Conservation (phyloP, 2,888 invertebrate genomes). For the Volucella inanis region DNA sequence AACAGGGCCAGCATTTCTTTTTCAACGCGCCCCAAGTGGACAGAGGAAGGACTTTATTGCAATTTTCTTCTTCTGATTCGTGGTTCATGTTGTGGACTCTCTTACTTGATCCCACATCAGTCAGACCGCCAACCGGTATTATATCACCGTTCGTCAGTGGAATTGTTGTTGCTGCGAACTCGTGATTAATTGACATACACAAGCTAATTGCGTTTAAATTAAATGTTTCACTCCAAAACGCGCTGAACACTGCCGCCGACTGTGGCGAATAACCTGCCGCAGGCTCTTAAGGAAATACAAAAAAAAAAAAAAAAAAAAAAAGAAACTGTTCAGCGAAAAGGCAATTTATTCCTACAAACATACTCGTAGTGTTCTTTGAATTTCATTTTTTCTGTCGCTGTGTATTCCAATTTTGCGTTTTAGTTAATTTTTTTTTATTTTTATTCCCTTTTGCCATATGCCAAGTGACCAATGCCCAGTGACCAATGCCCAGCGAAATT, state of each 20-base stretch:
- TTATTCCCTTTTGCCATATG: constrained; percentile 25
- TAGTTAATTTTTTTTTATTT: constrained; percentile 26
- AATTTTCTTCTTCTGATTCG: constrained; percentile 36
- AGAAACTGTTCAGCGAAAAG: constrained; percentile 34
- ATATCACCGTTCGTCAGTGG: constrained; percentile 63
- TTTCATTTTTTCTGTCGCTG: constrained; percentile 68
- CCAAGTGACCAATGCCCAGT: constrained; percentile 35
- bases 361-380: constrained; percentile 39
- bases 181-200: constrained; percentile 75
- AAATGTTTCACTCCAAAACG: constrained; percentile 73
- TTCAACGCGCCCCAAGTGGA: constrained; percentile 52
- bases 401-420: constrained; percentile 66
- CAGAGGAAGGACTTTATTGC: constrained; percentile 58
- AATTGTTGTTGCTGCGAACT: constrained; percentile 64
- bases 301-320: constrained; percentile 7
- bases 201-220: constrained; percentile 75
- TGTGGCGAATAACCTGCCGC: constrained; percentile 59
- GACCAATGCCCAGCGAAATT: constrained; percentile 60
- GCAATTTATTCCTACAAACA: constrained; percentile 58
- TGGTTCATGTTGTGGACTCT: constrained; percentile 42
- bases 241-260: constrained; percentile 30
- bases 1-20: constrained; percentile 43
- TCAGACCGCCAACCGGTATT: constrained; percentile 72
- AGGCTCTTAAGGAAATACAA: constrained; percentile 65
- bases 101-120: constrained; percentile 68